A percentile compares a stretch with the other conserved stretches of the same genome.
Conservation (phyloP, 2,113 vertebrate genomes). For the Tachycineta bicolor region DNA sequence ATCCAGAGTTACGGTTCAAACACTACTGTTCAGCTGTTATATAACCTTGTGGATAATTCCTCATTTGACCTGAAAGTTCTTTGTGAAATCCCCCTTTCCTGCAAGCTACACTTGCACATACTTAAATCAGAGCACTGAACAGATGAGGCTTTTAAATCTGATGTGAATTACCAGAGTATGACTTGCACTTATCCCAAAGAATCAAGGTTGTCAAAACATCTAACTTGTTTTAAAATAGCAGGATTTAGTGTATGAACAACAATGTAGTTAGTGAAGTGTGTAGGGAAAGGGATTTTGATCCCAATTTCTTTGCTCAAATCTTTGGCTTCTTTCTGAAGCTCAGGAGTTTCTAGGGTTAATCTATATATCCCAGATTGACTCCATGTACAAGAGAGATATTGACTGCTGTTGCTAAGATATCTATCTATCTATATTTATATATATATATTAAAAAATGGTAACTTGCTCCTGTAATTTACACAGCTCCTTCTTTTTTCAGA, state of each 20-base stretch:
- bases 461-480: background rate
- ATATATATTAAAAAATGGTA: background rate
- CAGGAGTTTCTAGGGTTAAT: background rate
- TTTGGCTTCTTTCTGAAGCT: background rate
- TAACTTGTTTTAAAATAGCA: background rate
- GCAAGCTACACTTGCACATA: background rate
- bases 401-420: background rate
- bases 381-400: background rate
- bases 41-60: constrained; percentile 16
- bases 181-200: background rate
- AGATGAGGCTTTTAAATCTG: background rate
- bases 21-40: background rate
- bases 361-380: background rate
- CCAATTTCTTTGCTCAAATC: background rate
- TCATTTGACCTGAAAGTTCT: constrained; percentile 4
- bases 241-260: background rate
- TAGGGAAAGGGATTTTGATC: background rate
- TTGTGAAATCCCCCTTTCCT: background rate
- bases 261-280: background rate
- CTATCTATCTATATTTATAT: too few relatives aligned
- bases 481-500: background rate
- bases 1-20: background rate
- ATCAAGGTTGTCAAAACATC: background rate
- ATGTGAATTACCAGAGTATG: background rate
- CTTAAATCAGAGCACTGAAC: background rate